phyloP scores from a whole-genome alignment of 2,888 invertebrate genomes.

The Lycia hirtaria region DNA sequence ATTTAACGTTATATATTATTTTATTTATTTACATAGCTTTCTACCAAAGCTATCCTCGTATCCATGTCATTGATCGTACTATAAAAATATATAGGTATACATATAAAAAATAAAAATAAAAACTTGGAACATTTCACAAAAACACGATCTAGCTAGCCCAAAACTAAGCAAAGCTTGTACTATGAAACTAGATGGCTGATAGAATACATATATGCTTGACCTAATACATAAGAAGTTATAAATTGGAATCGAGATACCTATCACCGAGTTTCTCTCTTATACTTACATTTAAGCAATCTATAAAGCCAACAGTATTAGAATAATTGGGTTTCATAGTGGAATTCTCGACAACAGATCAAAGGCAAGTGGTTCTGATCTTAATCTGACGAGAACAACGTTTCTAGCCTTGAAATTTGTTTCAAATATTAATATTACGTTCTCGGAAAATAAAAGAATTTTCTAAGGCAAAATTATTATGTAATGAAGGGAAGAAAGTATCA shows the following conservation, averaged over 20 bases:
- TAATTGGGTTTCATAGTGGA: constrained; percentile 32
- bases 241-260: constrained; percentile 14
- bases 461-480: constrained; percentile 37
- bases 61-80: too few species aligned
- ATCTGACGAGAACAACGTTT: constrained; percentile 21
- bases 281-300: constrained; percentile 17
- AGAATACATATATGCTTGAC: neutral
- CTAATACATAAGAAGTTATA: neutral
- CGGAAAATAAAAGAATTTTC: constrained; percentile 30
- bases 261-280: constrained; percentile 1
- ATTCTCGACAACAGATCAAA: constrained; percentile 27
- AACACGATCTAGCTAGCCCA: too few species aligned
- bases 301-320: constrained; percentile 31
- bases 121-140: too few species aligned
- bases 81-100: too few species aligned
- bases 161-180: too few species aligned
- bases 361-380: constrained; percentile 29
- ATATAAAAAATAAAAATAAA: too few species aligned
- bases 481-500: constrained; percentile 41
- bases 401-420: constrained; percentile 15
- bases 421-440: constrained; percentile 21
- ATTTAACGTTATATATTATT: too few species aligned
- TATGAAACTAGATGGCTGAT: too few species aligned
- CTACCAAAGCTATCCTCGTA: too few species aligned
- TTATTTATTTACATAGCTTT: too few species aligned